Percentiles rank a stretch among this genome's conserved stretches.
phyloP scores from a whole-genome alignment of 2,888 invertebrate genomes.

The Ophion obscuratus region DNA sequence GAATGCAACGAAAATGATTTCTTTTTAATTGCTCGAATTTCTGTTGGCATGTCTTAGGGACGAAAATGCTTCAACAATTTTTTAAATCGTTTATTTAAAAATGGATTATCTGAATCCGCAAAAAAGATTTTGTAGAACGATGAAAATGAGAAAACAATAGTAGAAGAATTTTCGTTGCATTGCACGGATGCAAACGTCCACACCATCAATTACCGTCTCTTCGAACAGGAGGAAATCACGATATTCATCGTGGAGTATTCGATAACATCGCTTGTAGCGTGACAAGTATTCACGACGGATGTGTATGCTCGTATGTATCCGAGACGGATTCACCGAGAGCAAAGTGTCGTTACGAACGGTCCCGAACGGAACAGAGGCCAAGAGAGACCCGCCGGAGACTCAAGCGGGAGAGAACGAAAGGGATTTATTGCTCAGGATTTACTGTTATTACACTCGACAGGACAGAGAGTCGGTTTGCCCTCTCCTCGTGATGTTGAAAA shows the following conservation, averaged over 20 bases:
- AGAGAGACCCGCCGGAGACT: conserved; percentile 29
- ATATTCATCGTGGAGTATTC: conserved; percentile 36
- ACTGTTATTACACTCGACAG: conserved; percentile 81
- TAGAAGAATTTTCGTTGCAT: too few species aligned
- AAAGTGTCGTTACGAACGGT: conserved; percentile 54
- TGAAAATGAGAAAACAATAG: too few species aligned
- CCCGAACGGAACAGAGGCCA: conserved; percentile 42
- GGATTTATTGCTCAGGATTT: conserved; percentile 83
- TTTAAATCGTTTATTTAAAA: too few species aligned
- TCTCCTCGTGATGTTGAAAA: conserved; percentile 14
- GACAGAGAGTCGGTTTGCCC: conserved; percentile 71
- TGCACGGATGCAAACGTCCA: too few species aligned
- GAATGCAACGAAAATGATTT: too few species aligned
- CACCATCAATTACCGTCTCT: background rate
- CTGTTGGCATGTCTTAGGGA: too few species aligned
- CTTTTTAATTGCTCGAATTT: too few species aligned
- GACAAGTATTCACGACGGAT: conserved; percentile 77
- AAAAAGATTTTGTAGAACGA: too few species aligned
- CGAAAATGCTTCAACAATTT: too few species aligned
- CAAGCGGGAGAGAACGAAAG: conserved; percentile 58
- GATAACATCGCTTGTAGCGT: conserved; percentile 65
- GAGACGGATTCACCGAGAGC: conserved; percentile 64
- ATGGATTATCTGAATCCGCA: too few species aligned
- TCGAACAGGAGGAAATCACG: conserved; percentile 23
- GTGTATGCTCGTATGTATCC: conserved; percentile 47